These are phyloP conservation scores for Takifugu flavidus DNA, from an alignment of 2,113 vertebrate genomes.

Conservation along the genomic window DNA sequence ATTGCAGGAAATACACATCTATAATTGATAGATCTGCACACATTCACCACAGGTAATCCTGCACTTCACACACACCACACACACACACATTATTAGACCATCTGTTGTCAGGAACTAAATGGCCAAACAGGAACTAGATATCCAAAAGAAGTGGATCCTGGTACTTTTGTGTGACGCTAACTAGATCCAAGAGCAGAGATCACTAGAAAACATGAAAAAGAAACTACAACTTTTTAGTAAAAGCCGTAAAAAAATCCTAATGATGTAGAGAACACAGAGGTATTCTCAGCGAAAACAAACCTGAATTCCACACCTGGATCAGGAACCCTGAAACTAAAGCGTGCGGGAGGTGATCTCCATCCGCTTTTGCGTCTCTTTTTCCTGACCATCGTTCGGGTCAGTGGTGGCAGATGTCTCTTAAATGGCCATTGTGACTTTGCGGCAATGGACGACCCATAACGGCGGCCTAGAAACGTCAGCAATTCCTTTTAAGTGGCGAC, in stretches of 20 bases:
- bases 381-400: constrained; percentile 37
- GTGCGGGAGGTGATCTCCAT: background rate
- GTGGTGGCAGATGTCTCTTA: constrained; percentile 51
- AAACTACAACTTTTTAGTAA: too few relatives aligned
- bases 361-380: constrained; percentile 27
- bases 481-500: constrained; percentile 54
- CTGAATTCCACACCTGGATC: background rate
- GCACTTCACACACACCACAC: constrained; percentile 49
- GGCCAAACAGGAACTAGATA: too few relatives aligned
- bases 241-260: too few relatives aligned
- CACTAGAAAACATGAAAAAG: too few relatives aligned
- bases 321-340: too few relatives aligned
- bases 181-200: too few relatives aligned
- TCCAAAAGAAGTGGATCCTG: too few relatives aligned
- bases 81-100: constrained; percentile 3
- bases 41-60: background rate
- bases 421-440: constrained; percentile 52
- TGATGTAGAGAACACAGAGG: too few relatives aligned
- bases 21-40: constrained; percentile 39
- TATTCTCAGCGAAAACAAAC: constrained; percentile 1
- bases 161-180: too few relatives aligned
- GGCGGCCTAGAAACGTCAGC: constrained; percentile 67
- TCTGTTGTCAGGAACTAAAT: too few relatives aligned
- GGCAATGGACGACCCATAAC: constrained; percentile 57
- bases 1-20: constrained; percentile 21